Base-by-base conservation (phyloP, 2,888 invertebrate genomes). In the Cenopis cana region DNA sequence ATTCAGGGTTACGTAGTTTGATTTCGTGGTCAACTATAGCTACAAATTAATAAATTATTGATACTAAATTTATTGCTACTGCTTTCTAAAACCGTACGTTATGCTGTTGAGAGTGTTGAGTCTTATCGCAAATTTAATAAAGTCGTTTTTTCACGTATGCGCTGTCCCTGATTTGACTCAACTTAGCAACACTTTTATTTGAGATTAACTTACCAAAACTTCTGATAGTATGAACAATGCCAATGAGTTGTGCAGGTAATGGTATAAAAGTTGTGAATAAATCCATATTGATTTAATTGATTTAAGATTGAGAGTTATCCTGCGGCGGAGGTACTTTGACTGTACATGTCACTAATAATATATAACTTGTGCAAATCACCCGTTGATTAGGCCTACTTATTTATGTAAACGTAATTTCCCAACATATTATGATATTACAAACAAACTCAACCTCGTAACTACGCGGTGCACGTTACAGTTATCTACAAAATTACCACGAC, bases 11-110 rank as follows among this genome's bases (percentile, higher is more conserved):
- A n/a, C 8, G 24, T 55, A 10, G 24, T 41, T 14, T 24, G 24
- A 9, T 24, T 59, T 59, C 59, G 59, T 36, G 41, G 59, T 24
- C 24, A 24, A 59, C 41, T n/a, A 33, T 33, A 56, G 55, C 55
- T 29, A 10, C 20, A 56, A 2, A 10, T 36, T 17, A 17, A 33
- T 17, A 11, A 9, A 33, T 11, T 10, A 29, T 14, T 12, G 52
- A 24, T 55, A n/a, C 8, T 29, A 8, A n/a, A 8, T 9, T 55
- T 29, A 24, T 4, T 29, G 55, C 29, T 33, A n/a, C 29, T 55
- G n/a, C 4, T n/a, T 55, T 41, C 12, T 41, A 41, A 24, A 24
- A 24, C 24, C 4, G 24, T 24, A 24, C 1, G 24, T 24, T 24
- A 24, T 24, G 1, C 1, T 24, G 24, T 24, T 24, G n/a, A n/a